Percentiles rank a stretch among this genome's conserved stretches.
Evolutionary conservation across 2,113 vertebrate species (phyloP).

Genomic region (Odontophorus gujanensis): DNA sequence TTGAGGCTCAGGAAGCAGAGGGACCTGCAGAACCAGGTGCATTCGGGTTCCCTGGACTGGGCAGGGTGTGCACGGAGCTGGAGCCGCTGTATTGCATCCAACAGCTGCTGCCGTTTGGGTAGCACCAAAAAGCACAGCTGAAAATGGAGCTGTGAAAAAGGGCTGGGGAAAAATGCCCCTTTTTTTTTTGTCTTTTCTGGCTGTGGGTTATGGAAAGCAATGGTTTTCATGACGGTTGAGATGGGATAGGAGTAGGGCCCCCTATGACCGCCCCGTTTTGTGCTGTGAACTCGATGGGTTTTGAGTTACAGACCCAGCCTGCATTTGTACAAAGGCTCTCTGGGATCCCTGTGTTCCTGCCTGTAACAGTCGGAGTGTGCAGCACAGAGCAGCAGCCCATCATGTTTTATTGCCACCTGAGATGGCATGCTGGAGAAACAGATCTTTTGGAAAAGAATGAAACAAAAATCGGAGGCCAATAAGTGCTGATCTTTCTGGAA

Average conservation of each 20-base stretch:
- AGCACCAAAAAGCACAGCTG: accelerated
- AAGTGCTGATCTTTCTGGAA: neutral
- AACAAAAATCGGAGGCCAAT: accelerated
- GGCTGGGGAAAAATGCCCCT: neutral
- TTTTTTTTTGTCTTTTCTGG: no score
- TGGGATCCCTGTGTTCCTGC: neutral
- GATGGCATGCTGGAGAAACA: neutral
- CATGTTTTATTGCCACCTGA: neutral
- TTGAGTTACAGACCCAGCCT: neutral
- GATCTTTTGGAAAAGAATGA: neutral
- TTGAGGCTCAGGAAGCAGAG: neutral
- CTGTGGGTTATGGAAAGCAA: accelerated
- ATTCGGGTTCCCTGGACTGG: neutral
- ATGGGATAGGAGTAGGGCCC: accelerated
- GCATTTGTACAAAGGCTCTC: neutral
- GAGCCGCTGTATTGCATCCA: neutral
- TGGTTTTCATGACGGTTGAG: neutral
- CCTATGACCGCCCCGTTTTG: accelerated
- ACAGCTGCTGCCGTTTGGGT: neutral
- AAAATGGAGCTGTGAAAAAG: neutral
- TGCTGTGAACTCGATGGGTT: neutral
- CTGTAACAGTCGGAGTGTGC: accelerated
- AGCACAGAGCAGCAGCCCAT: neutral
- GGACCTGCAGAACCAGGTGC: accelerated
- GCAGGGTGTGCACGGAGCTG: accelerated